A percentile compares a stretch with the other conserved stretches of the same genome.
phyloP scores from a whole-genome alignment of 2,888 invertebrate genomes.

The Eugnorisma glareosa region DNA sequence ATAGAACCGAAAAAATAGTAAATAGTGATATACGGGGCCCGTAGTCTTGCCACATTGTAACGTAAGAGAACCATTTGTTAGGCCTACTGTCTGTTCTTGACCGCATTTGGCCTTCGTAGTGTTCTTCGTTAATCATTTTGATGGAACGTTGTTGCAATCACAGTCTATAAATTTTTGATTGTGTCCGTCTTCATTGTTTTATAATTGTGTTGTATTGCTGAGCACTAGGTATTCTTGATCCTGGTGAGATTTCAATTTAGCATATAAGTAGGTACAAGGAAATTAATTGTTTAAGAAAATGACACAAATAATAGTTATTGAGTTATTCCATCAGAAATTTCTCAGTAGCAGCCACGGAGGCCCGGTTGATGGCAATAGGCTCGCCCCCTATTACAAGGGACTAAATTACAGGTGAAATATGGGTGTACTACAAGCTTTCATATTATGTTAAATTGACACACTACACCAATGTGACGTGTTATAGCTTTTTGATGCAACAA shows the following conservation, averaged over 20 bases:
- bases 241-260: neutral
- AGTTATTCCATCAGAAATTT: neutral
- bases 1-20: constrained; percentile 37
- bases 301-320: neutral
- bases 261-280: neutral
- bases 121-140: constrained; percentile 67
- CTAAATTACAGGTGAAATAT: neutral
- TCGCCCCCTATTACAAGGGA: neutral
- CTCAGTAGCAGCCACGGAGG: neutral
- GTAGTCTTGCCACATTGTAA: constrained; percentile 57
- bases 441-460: neutral
- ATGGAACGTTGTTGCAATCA: constrained; percentile 60
- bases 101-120: constrained; percentile 58
- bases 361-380: neutral
- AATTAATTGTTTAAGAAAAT: neutral
- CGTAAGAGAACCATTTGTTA: constrained; percentile 62
- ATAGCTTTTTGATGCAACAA: neutral
- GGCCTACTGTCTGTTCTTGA: constrained; percentile 58
- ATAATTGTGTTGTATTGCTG: neutral
- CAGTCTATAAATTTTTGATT: constrained; percentile 26
- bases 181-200: neutral
- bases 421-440: neutral
- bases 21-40: constrained; percentile 53
- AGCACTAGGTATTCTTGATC: neutral
- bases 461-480: neutral